phyloP scores from a whole-genome alignment of 2,888 invertebrate species.

The Chymomyza procnemis region DNA sequence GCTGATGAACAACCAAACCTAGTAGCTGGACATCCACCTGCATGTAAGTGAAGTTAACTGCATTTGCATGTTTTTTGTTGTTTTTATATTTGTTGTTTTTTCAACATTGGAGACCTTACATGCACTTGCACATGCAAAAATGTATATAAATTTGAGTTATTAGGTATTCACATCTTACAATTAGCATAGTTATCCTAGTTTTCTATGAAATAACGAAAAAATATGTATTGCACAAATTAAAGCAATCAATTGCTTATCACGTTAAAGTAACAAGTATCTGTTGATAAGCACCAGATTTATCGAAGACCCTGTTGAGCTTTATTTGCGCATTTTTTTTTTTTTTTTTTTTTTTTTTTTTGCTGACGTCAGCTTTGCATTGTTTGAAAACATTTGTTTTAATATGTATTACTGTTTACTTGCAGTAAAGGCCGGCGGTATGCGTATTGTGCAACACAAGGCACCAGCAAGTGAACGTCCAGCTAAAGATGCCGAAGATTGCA shows the following conservation, averaged over 20 bases:
- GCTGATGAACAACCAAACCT: slow-evolving; percentile 85
- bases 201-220: too few species aligned
- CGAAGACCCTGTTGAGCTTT: too few species aligned
- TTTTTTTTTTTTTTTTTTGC: neutral
- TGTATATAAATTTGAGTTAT: too few species aligned
- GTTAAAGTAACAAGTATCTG: slow-evolving; percentile 12
- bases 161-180: too few species aligned
- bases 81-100: slow-evolving; percentile 4
- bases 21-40: slow-evolving; percentile 93
- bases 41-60: slow-evolving; percentile 82
- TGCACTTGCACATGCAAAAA: too few species aligned
- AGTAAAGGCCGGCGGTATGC: slow-evolving; percentile 96
- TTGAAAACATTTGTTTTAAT: neutral
- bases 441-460: slow-evolving; percentile 92
- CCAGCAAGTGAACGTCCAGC: slow-evolving; percentile 83
- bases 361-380: slow-evolving; percentile 39
- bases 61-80: slow-evolving; percentile 8
- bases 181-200: too few species aligned
- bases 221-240: neutral
- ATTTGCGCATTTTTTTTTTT: neutral
- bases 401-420: slow-evolving; percentile 28
- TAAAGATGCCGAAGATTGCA: slow-evolving; percentile 85
- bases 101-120: neutral
- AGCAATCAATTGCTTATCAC: neutral
- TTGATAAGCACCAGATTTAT: slow-evolving; percentile 54